A percentile compares a stretch with the other conserved stretches of the same genome.
Evolutionary conservation across 2,888 invertebrate species (phyloP).

Genomic region (Theretra japonica): DNA sequence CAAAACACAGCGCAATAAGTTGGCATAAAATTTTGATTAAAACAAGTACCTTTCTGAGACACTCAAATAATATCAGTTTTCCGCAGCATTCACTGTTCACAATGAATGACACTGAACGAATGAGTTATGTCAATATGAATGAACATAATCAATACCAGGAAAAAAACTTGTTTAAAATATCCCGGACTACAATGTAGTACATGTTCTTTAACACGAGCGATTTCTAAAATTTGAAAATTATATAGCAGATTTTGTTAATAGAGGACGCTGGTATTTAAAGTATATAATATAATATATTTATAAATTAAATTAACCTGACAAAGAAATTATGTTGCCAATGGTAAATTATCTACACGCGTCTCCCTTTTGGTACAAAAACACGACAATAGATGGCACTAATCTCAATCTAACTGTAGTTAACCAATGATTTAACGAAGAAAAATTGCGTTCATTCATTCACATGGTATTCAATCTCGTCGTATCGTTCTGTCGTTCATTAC

Average conservation of each 20-base stretch:
- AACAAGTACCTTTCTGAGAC: neutral
- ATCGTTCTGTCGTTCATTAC: neutral
- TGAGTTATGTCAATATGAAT: neutral
- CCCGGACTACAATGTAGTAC: too few relatives aligned
- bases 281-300: too few relatives aligned
- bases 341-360: too few relatives aligned
- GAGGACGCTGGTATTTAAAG: too few relatives aligned
- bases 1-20: neutral
- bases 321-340: too few relatives aligned
- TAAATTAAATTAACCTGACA: too few relatives aligned
- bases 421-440: neutral
- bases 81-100: neutral
- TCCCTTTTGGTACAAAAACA: neutral
- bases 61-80: neutral
- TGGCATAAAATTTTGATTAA: neutral
- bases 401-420: neutral
- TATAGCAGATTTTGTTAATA: too few relatives aligned
- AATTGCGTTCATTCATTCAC: neutral
- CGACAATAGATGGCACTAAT: neutral
- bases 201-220: neutral
- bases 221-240: too few relatives aligned
- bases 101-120: slow-evolving; percentile 15
- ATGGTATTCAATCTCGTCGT: neutral
- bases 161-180: too few relatives aligned
- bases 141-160: neutral